Conservation (phyloP, 2,888 invertebrate genomes). For the Tuta absoluta region DNA sequence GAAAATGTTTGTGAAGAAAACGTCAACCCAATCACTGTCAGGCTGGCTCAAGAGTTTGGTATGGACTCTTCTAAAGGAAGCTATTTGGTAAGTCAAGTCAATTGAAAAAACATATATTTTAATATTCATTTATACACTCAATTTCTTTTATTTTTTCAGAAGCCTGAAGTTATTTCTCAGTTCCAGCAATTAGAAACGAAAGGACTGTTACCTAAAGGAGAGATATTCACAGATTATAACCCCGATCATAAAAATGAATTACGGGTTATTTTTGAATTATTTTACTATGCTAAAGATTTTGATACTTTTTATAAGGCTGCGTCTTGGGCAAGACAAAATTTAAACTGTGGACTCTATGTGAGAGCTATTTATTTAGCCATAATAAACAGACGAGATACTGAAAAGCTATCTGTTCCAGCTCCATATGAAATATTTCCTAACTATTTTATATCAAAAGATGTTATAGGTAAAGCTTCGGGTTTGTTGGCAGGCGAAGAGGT, state of each 20-base stretch:
- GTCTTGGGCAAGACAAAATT: conserved; percentile 80
- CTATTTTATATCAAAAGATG: conserved; percentile 83
- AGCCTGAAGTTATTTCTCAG: conserved; percentile 52
- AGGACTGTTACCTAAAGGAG: conserved; percentile 59
- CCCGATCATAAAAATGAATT: conserved; percentile 58
- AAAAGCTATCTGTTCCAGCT: conserved; percentile 82
- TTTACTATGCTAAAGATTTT: conserved; percentile 81
- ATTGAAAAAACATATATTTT: background rate
- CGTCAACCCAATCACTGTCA: conserved; percentile 47
- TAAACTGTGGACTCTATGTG: conserved; percentile 84
- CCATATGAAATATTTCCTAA: conserved; percentile 85
- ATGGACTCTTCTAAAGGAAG: conserved; percentile 51
- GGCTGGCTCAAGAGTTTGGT: conserved; percentile 57
- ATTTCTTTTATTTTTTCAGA: conserved; percentile 48
- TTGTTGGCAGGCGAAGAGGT: conserved; percentile 55
- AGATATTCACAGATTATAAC: conserved; percentile 69
- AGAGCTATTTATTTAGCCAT: conserved; percentile 82
- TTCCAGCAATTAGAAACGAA: conserved; percentile 53
- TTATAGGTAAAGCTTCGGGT: conserved; percentile 72
- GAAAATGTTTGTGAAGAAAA: conserved; percentile 72
- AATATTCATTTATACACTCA: background rate
- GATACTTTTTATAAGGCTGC: conserved; percentile 80
- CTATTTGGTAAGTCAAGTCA: conserved; percentile 55
- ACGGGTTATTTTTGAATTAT: conserved; percentile 67
- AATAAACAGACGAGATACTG: conserved; percentile 80